Base-by-base conservation (phyloP, 2,888 invertebrate genomes). In the Chymomyza caudatula region DNA sequence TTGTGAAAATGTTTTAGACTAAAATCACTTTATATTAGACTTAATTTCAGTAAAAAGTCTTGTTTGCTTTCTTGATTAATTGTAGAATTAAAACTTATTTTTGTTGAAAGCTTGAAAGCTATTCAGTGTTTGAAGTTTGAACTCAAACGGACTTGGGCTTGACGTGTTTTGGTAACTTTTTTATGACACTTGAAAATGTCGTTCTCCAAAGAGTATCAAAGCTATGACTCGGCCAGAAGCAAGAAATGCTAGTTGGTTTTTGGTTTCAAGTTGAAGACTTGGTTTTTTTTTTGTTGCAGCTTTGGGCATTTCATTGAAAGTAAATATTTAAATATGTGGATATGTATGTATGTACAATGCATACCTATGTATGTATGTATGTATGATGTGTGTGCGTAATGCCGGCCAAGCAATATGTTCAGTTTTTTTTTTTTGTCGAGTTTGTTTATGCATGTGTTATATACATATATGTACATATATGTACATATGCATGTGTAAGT, bases 301-400 rank as follows among this genome's bases (percentile, higher is more conserved):
- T 70, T 75, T 78, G 75, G 69, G 63, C 71, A 72, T 74, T 73
- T 79, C 65, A 71, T 78, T 71, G 69, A 77, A 80, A 72, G 77
- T 77, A 77, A 78, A 76, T 78, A 74, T 76, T 76, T 78, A 69
- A 52, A 63, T 58, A 61, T 54, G 37, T 52, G 47, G 42, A 54
- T 20, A 43, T 19, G 47, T 53, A 43, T 19, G 47, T 53, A 47
- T 44, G 22, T 52, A 13, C 22, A 61, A 44, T 53, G 44, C 25
- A 11, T 37, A 2, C 8, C 11, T 49, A 47, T 58, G 60, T 60
- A 52, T 60, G 49, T 43, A 29, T 56, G 57, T 44, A 63, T 25
- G 25, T 25, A 6, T 25, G 4, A 25, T 25, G 25, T 25, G 4
- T 25, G 6, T 25, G 25, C 25, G 25, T 25, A 25, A 25, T 25